Percentiles rank a stretch among this genome's conserved stretches.
phyloP scores from a whole-genome alignment of 2,113 vertebrate species.

The Prunella himalayana region DNA sequence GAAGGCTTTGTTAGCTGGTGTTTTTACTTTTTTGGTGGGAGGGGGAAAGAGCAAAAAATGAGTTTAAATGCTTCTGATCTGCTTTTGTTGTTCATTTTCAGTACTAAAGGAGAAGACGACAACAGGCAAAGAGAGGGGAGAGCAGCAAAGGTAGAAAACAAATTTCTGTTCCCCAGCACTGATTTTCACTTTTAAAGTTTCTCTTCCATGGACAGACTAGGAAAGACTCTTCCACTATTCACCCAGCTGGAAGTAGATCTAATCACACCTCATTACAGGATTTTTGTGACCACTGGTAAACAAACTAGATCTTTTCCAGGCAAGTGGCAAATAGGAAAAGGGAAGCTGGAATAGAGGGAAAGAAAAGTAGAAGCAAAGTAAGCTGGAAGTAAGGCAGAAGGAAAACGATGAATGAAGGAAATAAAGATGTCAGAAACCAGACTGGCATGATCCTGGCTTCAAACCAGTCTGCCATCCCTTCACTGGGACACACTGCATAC shows the following conservation, averaged over 20 bases:
- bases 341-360: not conserved
- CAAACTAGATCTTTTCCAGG: not conserved
- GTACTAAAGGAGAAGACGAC: not conserved
- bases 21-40: not conserved
- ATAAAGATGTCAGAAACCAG: not conserved
- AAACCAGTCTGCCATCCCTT: not conserved
- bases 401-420: not conserved
- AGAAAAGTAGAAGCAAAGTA: not conserved
- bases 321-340: not conserved
- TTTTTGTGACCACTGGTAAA: accelerated
- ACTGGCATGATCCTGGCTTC: not conserved
- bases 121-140: not conserved
- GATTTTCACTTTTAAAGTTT: not conserved
- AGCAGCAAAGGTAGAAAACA: not conserved
- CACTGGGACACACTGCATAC: not conserved
- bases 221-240: not conserved
- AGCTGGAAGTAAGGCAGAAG: not conserved
- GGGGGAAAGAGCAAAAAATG: not conserved
- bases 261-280: not conserved
- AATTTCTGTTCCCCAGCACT: not conserved
- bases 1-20: not conserved
- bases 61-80: not conserved
- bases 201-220: not conserved
- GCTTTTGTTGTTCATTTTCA: not conserved
- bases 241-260: not conserved